phyloP scores from a whole-genome alignment of 2,888 invertebrate species.

The Andricus curvator region DNA sequence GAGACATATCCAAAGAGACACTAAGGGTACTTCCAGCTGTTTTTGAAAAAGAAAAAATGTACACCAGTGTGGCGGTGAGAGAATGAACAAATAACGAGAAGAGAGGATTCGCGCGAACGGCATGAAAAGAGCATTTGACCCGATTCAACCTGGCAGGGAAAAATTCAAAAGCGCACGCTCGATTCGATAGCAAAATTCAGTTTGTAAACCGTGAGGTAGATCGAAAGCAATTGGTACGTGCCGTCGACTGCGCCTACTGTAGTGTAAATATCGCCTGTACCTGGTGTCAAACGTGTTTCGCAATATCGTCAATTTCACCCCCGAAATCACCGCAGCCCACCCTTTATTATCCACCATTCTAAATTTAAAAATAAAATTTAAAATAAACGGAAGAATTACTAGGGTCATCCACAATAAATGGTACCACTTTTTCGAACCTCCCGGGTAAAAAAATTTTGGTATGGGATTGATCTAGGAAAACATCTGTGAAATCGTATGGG shows the following conservation, averaged over 20 bases:
- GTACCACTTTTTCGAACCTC: no score
- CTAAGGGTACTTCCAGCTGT: no score
- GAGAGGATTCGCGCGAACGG: conserved; percentile 14
- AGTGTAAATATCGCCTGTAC: conserved; percentile 63
- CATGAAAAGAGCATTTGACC: conserved; percentile 39
- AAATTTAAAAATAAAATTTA: no score
- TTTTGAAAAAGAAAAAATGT: background rate
- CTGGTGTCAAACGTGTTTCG: conserved; percentile 28
- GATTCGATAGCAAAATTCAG: conserved; percentile 53
- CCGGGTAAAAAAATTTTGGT: no score
- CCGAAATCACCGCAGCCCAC: conserved; percentile 6
- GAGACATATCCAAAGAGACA: no score
- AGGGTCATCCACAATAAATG: no score
- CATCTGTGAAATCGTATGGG: no score
- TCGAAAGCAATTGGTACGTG: conserved; percentile 62
- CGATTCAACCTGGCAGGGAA: conserved; percentile 37
- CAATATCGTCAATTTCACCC: conserved; percentile 16
- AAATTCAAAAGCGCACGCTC: conserved; percentile 52
- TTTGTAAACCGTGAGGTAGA: conserved; percentile 51
- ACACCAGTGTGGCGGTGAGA: conserved; percentile 19
- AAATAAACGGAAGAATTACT: no score
- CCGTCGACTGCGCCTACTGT: conserved; percentile 67
- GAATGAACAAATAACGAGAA: conserved; percentile 37
- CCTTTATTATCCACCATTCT: background rate
- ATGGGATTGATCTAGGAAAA: no score